Conservation (phyloP, 2,113 vertebrate species). For the Rhegmatorhina hoffmannsi region DNA sequence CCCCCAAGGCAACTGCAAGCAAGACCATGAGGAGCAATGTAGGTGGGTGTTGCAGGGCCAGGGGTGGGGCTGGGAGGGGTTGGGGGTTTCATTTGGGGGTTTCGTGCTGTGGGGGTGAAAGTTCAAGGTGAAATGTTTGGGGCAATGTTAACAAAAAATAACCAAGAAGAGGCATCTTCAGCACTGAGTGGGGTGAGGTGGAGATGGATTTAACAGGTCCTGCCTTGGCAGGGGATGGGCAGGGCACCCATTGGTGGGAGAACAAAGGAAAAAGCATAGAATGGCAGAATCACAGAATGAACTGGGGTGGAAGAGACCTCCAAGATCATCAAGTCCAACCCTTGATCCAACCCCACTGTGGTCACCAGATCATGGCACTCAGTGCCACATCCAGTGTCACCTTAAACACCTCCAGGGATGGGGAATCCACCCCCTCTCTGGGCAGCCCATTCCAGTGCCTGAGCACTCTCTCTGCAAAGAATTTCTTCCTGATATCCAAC, state of each 20-base stretch:
- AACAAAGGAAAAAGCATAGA: neutral
- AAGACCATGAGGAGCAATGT: constrained; percentile 48
- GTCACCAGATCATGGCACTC: no score
- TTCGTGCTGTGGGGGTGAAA: neutral
- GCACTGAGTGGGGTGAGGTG: neutral
- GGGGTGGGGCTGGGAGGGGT: neutral
- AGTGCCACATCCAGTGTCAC: no score
- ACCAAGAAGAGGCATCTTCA: neutral
- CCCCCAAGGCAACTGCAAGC: constrained; percentile 22
- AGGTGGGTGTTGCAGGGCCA: neutral
- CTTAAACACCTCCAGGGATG: no score
- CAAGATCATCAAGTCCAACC: no score
- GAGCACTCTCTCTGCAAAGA: no score
- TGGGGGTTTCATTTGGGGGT: neutral
- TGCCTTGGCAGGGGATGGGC: neutral
- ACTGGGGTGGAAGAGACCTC: no score
- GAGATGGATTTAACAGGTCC: neutral
- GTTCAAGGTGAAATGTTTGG: neutral
- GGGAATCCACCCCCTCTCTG: no score
- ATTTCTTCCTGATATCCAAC: no score
- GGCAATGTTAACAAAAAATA: neutral
- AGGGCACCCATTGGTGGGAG: neutral
- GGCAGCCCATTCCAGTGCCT: no score
- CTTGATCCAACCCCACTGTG: no score
- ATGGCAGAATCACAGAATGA: no score